Base-by-base conservation (phyloP, 2,888 invertebrate genomes). In the Pyrocoelia pectoralis region DNA sequence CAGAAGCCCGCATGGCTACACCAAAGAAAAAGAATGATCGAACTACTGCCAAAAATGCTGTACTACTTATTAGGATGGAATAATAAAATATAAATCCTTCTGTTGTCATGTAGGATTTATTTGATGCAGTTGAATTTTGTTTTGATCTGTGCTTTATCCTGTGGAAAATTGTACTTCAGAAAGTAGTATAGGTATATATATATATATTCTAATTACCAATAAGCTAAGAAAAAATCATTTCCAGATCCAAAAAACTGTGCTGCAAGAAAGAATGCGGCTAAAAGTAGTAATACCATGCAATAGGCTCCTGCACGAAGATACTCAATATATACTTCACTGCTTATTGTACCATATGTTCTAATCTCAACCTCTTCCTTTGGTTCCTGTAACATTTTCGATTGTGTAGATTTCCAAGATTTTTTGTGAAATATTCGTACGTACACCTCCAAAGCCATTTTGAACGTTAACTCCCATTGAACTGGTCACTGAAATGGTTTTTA, bases 1-100 rank as follows among this genome's bases (percentile, higher is more conserved):
- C 82, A 0, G 90, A 89, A 0, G 89, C 85, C 28, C 80, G 80
- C 80, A 88, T 85, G 71, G 93, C 93, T 67, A 90, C 77, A 8
- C 77, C 73, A 73, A 88, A 89, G 74, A 88, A 88, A 1, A 81
- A 66, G 40, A 81, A 77, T 1, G 84, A 84, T 67, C 85, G 79
- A 0, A 75, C 15, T 1, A 85, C 58, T 0, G 84, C 82, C 1
- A 83, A 56, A 1, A 80, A 15, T 14, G 84, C 75, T 9, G 84
- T 83, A 1, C 76, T 62, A 0, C 76, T 58, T 1, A 83, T 84
- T 9, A 85, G 53, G 0, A 61, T 74, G 1, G 76, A 75, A 70
- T 83, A 85, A 8, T 84, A 75, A 51, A 78, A 76, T 41, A 84
- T 79, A 63, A 80, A 83, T 0, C 71, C 56, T 0, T 13, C 79